Evolutionary conservation across 2,888 invertebrate species (phyloP), one percentile per base, ranked within the genome.

Genomic region (Abrostola triplasia): DNA sequence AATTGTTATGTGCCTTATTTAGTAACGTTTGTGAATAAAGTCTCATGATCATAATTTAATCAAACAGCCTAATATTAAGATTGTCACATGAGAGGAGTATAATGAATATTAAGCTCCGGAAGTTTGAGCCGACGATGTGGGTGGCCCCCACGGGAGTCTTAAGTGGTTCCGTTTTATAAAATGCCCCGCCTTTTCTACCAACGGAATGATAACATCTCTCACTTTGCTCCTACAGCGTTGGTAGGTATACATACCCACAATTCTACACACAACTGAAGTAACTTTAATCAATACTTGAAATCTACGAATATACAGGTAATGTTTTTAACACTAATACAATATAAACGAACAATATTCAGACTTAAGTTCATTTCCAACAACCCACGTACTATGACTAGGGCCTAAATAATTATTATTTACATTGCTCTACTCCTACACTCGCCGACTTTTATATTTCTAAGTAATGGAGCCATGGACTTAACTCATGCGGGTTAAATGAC

Each of bases 161-260:
- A 64, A 76, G 62, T 70, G 56, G 51, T 76, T 73, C 76, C 67
- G 76, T 73, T 73, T 63, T 67, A 70, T 73, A 79, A 67, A 73
- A 67, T 63, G 44, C 69, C 71, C 63, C 59, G 59, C 41, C 47
- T 72, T 70, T 76, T 53, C 62, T 67, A 59, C 50, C 37, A 35
- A 64, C 61, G 49, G 47, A 77, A 59, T 69, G 55, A 53, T 61
- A 52, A 53, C 36, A 12, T 59, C 51, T 38, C 12, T 7, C 13
- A 41, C 48, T 59, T 63, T 54, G 36, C 51, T 57, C 35, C 11
- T 35, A n/a, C n/a, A 55, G 49, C n/a, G 11, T 36, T 0, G n/a
- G 37, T 51, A 37, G 6, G 13, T 50, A 12, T 50, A 44, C 7
- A 12, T 9, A 13, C 44, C 8, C 13, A 9, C 12, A 47, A 12